Evolutionary conservation across 2,888 invertebrate species (phyloP), one percentile per base, ranked within the genome.

Genomic region (Eilema griseolum): DNA sequence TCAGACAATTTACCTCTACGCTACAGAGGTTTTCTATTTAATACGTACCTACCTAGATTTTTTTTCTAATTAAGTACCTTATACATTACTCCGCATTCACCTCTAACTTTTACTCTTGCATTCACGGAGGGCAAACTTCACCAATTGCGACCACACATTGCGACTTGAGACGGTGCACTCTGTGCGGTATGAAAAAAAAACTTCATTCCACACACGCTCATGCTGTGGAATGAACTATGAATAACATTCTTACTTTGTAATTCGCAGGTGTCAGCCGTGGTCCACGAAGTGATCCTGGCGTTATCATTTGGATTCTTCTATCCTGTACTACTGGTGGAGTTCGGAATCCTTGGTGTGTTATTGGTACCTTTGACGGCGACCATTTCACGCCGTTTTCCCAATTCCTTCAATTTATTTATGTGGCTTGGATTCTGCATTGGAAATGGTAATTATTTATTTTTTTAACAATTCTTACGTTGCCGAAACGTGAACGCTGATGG

Each of bases 281-380:
- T 98, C 72, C 99, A 99, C 89, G 99, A 99, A 89, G 97, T 98
- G 89, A 96, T 99, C 67, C 88, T 99, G 37, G 96, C 96, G 1
- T 96, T 98, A 65, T 96, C 97, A 0, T 97, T 99, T 82, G 97
- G 98, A 46, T 97, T 98, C 89, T 98, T 98, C 91, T 98, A 98
- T 85, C 99, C 99, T 0, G 97, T 98, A 3, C 95, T 99, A 85
- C 96, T 99, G 83, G 80, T 97, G 16, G 92, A 97, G 81, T 99
- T 99, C 86, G 97, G 97, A 37, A 96, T 96, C 0, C 93, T 97
- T 41, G 97, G 98, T 16, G 91, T 96, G 80, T 86, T 96, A 20
- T 87, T 97, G 66, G 85, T 96, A 23, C 95, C 96, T 23, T 71
- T 97, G 0, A 95, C 96, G 0, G 95, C 95, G 0, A 81, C 81